phyloP scores from a whole-genome alignment of 1,140 invertebrate species.

The Trissolcus basalis region DNA sequence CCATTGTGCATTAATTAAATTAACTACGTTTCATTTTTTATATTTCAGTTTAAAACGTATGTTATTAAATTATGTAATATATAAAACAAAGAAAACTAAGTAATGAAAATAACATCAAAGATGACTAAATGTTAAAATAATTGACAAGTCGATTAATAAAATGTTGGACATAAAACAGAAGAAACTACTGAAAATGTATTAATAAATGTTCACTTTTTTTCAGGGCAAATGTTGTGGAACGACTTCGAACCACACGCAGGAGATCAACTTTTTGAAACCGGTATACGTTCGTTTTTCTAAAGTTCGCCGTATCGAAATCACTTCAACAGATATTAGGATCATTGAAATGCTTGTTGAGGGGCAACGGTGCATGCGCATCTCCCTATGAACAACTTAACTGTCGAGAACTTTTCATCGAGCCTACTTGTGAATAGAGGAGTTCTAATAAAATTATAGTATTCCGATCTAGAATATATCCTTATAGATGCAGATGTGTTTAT shows the following conservation, averaged over 20 bases:
- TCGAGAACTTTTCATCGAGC: constrained; percentile 28
- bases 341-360: constrained; percentile 23
- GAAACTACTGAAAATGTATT: too few species aligned
- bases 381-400: constrained; percentile 33
- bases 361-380: constrained; percentile 27
- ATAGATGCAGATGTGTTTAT: too few species aligned
- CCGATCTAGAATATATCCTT: not conserved
- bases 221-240: not conserved
- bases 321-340: constrained; percentile 49
- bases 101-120: too few species aligned
- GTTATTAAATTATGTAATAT: too few species aligned
- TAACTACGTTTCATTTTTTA: too few species aligned
- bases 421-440: constrained; percentile 38
- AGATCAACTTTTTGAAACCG: constrained; percentile 11
- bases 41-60: too few species aligned
- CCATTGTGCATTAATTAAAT: too few species aligned
- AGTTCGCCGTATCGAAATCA: constrained; percentile 38
- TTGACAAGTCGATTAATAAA: too few species aligned
- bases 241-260: constrained; percentile 36
- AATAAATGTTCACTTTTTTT: too few species aligned
- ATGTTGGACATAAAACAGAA: too few species aligned
- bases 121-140: too few species aligned
- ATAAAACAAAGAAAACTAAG: too few species aligned
- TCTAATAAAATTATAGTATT: constrained; percentile 27
- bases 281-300: not conserved